Evolutionary conservation across 2,888 invertebrate species (phyloP).

Genomic region (Melinopterus prodromus): DNA sequence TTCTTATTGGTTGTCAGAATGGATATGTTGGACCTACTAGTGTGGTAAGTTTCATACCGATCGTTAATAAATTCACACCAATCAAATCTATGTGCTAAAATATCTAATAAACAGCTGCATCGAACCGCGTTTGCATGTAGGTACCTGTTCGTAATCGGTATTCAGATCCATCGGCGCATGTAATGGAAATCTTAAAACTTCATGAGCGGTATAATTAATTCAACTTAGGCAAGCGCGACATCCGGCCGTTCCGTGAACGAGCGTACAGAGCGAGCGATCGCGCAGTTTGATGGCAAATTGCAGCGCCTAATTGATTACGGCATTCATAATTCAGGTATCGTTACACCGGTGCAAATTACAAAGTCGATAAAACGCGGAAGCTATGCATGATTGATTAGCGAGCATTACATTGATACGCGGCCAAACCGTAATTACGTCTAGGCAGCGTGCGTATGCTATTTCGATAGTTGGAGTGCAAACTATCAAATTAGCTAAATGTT

Average conservation of each 20-base stretch:
- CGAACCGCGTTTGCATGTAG: not conserved
- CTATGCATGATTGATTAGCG: not conserved
- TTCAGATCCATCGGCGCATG: slow-evolving; percentile 8
- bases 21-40: too few relatives aligned
- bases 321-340: slow-evolving; percentile 18
- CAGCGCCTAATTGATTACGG: slow-evolving; percentile 22
- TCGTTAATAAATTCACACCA: too few relatives aligned
- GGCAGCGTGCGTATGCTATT: too few relatives aligned
- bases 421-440: too few relatives aligned
- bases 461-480: too few relatives aligned
- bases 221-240: slow-evolving; percentile 21
- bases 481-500: too few relatives aligned
- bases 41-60: too few relatives aligned
- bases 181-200: slow-evolving; percentile 23
- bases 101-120: too few relatives aligned
- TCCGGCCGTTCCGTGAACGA: not conserved
- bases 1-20: too few relatives aligned
- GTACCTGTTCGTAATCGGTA: not conserved
- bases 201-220: slow-evolving; percentile 23
- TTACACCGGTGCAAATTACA: slow-evolving; percentile 9
- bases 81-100: too few relatives aligned
- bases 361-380: not conserved
- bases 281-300: slow-evolving; percentile 23
- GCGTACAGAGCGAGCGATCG: not conserved
- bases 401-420: not conserved